Evolutionary conservation across 1,140 invertebrate genomes (phyloP), one percentile per base, ranked within the genome.

Genomic region (Acyrthosiphon pisum): DNA sequence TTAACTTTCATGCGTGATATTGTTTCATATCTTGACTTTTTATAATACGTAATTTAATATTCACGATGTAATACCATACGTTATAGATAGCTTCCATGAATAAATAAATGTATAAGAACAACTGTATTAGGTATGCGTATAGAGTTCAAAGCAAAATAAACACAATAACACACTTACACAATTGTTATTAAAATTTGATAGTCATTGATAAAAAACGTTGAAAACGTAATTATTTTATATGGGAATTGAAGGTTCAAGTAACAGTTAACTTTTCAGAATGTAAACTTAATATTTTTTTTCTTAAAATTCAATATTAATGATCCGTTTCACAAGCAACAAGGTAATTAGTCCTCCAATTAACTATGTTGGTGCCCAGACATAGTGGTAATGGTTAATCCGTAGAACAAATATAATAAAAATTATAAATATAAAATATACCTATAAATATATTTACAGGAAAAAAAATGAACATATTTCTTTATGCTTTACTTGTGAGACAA

Each of bases 1-100:
- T 87, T 87, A 84, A 41, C 37, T 84, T 84, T 30, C 37, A 84
- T 41, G 37, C 37, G 9, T 84, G 23, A 84, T 84, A 84, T 84
- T 44, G 30, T 87, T 87, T 48, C 30, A 50, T 87, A 35, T 87
- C 7, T 2, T 48, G 23, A 48, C 46, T 87, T 50, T 87, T 87
- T 87, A 37, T 87, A 26, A n/a, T n/a, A 20, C 18, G 46, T 87
- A 86, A 86, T 86, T 86, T 86, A 86, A 86, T 86, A 86, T 86
- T 86, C 44, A 86, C 26, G 44, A 44, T 46, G 26, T 86, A 86
- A 86, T 86, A 30, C 37, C 37, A 87, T 87, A 87, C 26, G 35
- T 84, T 41, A 41, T 84, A 84, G 35, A 44, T 84, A 23, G 22
- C 23, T 87, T 48, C 44, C 26, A 30, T 18, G 44, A 48, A n/a